A percentile compares a stretch with the other conserved stretches of the same genome.
Evolutionary conservation across 92 coral and sea anemone species (phyloP).

Genomic region (Virgularia gustaviana): DNA sequence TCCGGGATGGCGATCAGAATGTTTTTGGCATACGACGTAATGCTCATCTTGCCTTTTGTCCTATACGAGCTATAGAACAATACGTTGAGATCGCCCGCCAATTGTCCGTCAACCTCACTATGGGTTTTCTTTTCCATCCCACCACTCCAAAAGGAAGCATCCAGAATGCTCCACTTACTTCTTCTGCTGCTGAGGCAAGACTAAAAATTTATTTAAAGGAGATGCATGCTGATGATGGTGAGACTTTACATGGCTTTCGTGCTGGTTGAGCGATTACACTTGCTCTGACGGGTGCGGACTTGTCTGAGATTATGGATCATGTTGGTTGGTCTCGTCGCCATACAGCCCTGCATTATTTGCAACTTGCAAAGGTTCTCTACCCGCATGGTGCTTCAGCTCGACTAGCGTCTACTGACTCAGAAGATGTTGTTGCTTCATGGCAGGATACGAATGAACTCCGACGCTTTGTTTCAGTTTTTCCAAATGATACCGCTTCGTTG

Average conservation of each 20-base stretch:
- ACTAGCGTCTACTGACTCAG: background rate
- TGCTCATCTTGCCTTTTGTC: constrained; percentile 15
- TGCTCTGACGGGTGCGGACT: constrained; percentile 1
- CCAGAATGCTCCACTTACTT: background rate
- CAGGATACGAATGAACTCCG: constrained; percentile 14
- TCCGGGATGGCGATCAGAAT: constrained; percentile 33
- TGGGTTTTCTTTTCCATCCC: constrained; percentile 11
- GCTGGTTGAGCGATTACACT: no score
- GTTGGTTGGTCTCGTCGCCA: constrained; percentile 26
- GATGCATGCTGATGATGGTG: constrained; percentile 36
- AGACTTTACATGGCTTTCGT: no score
- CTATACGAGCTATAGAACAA: constrained; percentile 16
- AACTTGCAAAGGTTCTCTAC: constrained; percentile 19
- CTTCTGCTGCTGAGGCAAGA: constrained; percentile 26
- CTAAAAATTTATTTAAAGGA: constrained; percentile 33
- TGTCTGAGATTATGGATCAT: constrained; percentile 30
- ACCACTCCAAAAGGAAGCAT: constrained; percentile 25
- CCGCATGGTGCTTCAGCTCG: constrained; percentile 19
- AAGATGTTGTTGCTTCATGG: constrained; percentile 13
- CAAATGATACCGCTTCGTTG: no score
- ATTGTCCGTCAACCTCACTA: constrained; percentile 9
- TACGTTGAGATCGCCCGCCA: constrained; percentile 12
- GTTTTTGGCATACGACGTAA: constrained; percentile 38
- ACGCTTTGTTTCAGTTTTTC: no score
- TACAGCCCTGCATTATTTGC: constrained; percentile 12